phyloP scores from a whole-genome alignment of 2,113 vertebrate genomes.

The Ovis canadensis region DNA sequence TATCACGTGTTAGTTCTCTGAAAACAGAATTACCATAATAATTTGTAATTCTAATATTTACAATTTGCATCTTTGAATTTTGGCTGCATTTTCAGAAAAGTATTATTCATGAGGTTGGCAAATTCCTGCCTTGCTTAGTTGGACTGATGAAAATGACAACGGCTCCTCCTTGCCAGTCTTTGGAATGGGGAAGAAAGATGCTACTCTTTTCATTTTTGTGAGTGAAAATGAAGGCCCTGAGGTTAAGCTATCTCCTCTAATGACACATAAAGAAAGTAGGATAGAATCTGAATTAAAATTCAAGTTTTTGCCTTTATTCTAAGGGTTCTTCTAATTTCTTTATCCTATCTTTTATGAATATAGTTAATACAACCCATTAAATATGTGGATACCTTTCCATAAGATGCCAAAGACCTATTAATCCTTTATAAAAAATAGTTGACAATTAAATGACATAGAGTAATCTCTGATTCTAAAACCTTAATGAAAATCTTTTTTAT shows the following conservation, averaged over 20 bases:
- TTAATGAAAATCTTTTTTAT: not conserved
- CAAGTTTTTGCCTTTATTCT: not conserved
- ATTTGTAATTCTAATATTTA: not conserved
- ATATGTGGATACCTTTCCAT: not conserved
- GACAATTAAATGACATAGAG: not conserved
- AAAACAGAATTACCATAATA: not conserved
- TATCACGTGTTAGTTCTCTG: not conserved
- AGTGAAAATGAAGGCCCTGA: not conserved
- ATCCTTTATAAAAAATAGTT: not conserved
- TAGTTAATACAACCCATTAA: not conserved
- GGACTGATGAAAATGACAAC: not conserved
- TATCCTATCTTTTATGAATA: not conserved
- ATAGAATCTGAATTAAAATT: not conserved
- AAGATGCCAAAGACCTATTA: not conserved
- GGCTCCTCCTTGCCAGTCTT: not conserved
- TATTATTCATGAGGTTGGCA: not conserved
- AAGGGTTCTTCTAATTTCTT: not conserved
- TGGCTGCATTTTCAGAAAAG: not conserved
- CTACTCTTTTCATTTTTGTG: not conserved
- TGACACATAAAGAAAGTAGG: not conserved
- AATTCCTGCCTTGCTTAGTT: not conserved
- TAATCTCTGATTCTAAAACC: not conserved
- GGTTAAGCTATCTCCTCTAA: not conserved
- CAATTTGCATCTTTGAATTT: not conserved
- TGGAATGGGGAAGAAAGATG: not conserved